Evolutionary conservation across 2,888 invertebrate species (phyloP), one percentile per base, ranked within the genome.

Genomic region (Drosophila neutralis): DNA sequence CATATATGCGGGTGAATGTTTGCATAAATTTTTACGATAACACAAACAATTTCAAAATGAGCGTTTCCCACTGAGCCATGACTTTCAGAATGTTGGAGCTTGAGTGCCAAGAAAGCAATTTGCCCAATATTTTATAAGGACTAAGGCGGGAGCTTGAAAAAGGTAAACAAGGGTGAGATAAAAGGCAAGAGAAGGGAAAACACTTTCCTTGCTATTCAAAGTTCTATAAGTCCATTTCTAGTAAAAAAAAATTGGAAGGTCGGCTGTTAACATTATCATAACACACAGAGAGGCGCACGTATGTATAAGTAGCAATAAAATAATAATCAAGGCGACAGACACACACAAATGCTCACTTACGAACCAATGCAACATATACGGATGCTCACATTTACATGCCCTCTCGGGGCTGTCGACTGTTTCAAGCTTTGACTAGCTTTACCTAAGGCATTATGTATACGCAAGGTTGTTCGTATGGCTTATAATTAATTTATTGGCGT

Each of bases 401-500:
- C 66, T 77, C 80, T 83, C 80, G 65, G 78, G 65, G 70, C 58
- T 78, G 74, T 73, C 78, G 83, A 62, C 72, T 69, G 69, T 58
- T 56, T 62, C 40, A 36, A 38, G 65, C 78, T 69, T 73, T 71
- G 83, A 72, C 80, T 80, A 73, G 74, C 77, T 72, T 72, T 72
- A 71, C 73, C 76, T 67, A 68, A 73, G 75, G 66, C 74, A 69
- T 86, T 79, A 75, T 76, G 80, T 83, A 80, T 81, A 77, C 79
- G 81, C 66, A 15, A 13, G 51, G 71, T 76, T 70, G 65, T 73
- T 73, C 74, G 73, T 60, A 72, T 73, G 89, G 69, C 84, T 89
- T 84, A 89, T 90, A 90, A 90, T 89, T 90, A 84, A 90, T 89
- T 89, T 89, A 89, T 90, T 89, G 89, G 83, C 80, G 80, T 89